phyloP scores from a whole-genome alignment of 2,797 vertebrate species.

The Phataginus tetradactyla region DNA sequence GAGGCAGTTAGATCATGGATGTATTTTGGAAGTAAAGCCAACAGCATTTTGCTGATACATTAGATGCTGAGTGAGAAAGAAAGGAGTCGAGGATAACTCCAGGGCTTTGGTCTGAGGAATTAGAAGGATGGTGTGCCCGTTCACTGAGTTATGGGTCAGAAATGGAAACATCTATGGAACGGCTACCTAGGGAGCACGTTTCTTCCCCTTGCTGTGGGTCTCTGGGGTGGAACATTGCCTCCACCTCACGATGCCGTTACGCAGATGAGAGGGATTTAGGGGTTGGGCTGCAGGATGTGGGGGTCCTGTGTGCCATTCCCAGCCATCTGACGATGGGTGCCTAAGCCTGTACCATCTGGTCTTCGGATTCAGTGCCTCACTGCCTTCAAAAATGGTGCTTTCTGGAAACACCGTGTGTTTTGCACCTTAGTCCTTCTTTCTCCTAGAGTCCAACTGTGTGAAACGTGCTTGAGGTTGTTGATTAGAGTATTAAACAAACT shows the following conservation, averaged over 20 bases:
- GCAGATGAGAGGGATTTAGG: not conserved
- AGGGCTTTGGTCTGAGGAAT: not conserved
- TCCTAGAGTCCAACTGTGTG: not conserved
- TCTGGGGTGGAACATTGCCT: not conserved
- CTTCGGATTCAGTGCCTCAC: not conserved
- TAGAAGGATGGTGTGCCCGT: not conserved
- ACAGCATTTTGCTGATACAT: not conserved
- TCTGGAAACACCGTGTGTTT: not conserved
- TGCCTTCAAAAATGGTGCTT: not conserved
- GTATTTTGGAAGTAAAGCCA: not conserved
- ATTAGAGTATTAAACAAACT: not conserved
- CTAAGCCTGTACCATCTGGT: not conserved
- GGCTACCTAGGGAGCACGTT: not conserved
- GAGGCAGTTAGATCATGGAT: not conserved
- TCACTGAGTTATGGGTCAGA: not conserved
- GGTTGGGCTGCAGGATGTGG: not conserved
- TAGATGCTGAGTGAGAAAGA: not conserved
- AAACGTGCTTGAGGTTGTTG: constrained; percentile 23
- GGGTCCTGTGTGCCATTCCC: not conserved
- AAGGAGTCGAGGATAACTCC: not conserved
- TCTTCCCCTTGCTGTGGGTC: not conserved
- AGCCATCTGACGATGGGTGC: not conserved
- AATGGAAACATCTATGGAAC: not conserved
- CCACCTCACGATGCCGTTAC: rapidly evolving
- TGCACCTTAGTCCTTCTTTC: not conserved